Evolutionary conservation across 2,888 invertebrate genomes (phyloP).

Genomic region (Cataglyphis livida): DNA sequence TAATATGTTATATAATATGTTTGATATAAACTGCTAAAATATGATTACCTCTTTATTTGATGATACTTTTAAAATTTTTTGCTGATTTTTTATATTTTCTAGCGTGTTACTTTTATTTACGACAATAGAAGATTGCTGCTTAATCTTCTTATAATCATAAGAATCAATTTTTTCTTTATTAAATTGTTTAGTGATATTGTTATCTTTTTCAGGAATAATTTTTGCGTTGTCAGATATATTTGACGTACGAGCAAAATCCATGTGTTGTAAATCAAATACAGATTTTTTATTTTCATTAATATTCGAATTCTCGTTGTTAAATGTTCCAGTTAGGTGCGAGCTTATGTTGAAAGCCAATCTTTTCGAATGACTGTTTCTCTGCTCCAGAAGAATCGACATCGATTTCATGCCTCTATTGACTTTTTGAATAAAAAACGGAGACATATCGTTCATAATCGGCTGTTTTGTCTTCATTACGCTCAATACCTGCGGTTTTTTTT

Average conservation of each 20-base stretch:
- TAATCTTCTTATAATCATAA: neutral
- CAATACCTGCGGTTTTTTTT: conserved; percentile 73
- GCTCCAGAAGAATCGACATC: conserved; percentile 73
- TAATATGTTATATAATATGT: conserved; percentile 4
- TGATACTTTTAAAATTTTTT: neutral
- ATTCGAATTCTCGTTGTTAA: neutral
- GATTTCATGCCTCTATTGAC: conserved; percentile 79
- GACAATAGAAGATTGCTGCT: neutral
- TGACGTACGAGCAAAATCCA: neutral
- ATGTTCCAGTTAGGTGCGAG: neutral
- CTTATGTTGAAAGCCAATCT: neutral
- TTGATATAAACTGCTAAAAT: neutral
- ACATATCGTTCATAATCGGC: conserved; percentile 70
- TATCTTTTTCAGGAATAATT: conserved; percentile 24
- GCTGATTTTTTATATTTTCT: neutral
- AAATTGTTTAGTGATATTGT: neutral
- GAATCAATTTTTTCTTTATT: neutral
- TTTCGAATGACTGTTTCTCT: conserved; percentile 57
- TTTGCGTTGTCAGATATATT: neutral
- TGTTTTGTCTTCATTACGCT: conserved; percentile 82
- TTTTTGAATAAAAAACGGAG: conserved; percentile 80
- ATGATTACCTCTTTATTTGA: conserved; percentile 10
- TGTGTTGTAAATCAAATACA: neutral
- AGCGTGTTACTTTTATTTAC: neutral
- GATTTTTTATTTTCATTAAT: neutral